A percentile compares a stretch with the other conserved stretches of the same genome.
Evolutionary conservation across 1,140 invertebrate genomes (phyloP).

Genomic region (Himalopsyche phryganea): DNA sequence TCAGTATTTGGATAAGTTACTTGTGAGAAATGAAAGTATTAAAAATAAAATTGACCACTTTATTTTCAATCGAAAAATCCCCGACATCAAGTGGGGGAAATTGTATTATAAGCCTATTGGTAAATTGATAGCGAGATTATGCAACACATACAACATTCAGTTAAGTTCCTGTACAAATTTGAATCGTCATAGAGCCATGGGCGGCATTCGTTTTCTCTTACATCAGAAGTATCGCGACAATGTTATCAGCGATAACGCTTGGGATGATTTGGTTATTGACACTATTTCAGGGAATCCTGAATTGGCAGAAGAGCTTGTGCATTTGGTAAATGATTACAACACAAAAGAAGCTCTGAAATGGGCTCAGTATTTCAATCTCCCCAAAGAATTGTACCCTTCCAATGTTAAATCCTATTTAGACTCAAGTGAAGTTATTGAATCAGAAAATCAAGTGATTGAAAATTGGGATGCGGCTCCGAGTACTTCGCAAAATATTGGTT

Average conservation of each 20-base stretch:
- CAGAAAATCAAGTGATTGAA: neutral
- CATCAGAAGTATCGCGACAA: constrained; percentile 55
- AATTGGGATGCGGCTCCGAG: constrained; percentile 11
- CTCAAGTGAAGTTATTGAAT: neutral
- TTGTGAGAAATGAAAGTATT: constrained; percentile 35
- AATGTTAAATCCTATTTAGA: constrained; percentile 34
- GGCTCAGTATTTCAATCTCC: constrained; percentile 52
- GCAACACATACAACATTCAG: constrained; percentile 54
- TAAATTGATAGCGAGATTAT: constrained; percentile 55
- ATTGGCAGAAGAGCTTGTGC: constrained; percentile 53
- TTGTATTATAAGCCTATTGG: constrained; percentile 50
- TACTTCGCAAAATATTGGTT: constrained; percentile 22
- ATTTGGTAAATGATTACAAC: constrained; percentile 43
- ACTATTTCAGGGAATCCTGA: constrained; percentile 48
- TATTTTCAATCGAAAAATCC: constrained; percentile 46
- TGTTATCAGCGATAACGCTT: constrained; percentile 50
- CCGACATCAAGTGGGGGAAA: constrained; percentile 52
- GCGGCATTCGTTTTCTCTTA: constrained; percentile 58
- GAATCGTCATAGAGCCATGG: constrained; percentile 54
- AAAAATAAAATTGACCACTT: constrained; percentile 18
- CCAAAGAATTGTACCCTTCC: constrained; percentile 51
- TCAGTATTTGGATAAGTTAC: constrained; percentile 56
- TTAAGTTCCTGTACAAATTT: constrained; percentile 54
- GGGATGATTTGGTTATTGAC: constrained; percentile 61
- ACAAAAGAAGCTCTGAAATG: constrained; percentile 57